A percentile compares a stretch with the other conserved stretches of the same genome.
Conservation (phyloP, 2,888 invertebrate species). For the Ectropis crepuscularia region DNA sequence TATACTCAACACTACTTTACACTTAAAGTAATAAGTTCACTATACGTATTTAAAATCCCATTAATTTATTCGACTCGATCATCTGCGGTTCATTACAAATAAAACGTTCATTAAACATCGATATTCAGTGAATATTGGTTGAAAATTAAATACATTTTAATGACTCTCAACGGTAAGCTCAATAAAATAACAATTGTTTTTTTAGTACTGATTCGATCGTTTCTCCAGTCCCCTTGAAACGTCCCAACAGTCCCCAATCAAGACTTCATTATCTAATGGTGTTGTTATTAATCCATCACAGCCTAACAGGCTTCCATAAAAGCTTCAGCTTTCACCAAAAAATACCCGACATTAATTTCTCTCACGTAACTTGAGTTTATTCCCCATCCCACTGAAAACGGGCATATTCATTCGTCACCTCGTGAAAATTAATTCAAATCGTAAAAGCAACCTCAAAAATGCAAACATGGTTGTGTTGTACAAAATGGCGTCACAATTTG, state of each 20-base stretch:
- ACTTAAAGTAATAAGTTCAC: no score
- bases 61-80: neutral
- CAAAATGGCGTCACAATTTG: neutral
- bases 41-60: no score
- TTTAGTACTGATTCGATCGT: no score
- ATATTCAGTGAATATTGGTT: neutral
- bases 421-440: slow-evolving; percentile 35
- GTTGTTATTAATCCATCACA: slow-evolving; percentile 18
- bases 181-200: no score
- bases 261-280: slow-evolving; percentile 19
- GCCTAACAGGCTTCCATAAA: slow-evolving; percentile 10
- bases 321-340: slow-evolving; percentile 10
- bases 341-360: slow-evolving; percentile 26
- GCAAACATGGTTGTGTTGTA: slow-evolving; percentile 30
- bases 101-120: neutral
- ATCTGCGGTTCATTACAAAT: neutral
- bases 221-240: no score
- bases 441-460: slow-evolving; percentile 36
- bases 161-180: no score
- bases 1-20: no score
- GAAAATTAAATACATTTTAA: no score
- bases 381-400: slow-evolving; percentile 9
- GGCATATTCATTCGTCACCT: slow-evolving; percentile 37
- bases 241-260: slow-evolving; percentile 1
- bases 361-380: slow-evolving; percentile 29